Conservation (phyloP, 2,113 vertebrate genomes). For the Oxygymnocypris stewartii region DNA sequence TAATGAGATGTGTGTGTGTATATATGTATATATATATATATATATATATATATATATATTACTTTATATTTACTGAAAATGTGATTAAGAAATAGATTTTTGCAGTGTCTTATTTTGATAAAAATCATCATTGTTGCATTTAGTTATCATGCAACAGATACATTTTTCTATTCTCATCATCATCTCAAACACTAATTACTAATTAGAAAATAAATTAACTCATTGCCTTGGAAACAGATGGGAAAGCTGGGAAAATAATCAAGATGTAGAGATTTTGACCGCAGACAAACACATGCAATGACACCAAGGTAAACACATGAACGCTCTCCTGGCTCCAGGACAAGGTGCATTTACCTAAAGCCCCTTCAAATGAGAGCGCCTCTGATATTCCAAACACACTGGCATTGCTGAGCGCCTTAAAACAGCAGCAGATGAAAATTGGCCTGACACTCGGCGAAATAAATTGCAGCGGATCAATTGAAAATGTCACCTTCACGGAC, state of each 20-base stretch:
- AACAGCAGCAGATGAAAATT: slow-evolving; percentile 41
- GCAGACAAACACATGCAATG: neutral
- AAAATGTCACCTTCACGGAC: slow-evolving; percentile 59
- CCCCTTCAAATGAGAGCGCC: slow-evolving; percentile 4
- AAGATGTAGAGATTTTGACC: slow-evolving; percentile 15
- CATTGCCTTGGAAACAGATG: neutral
- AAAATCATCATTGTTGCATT: neutral
- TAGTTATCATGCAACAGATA: neutral
- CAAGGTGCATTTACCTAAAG: slow-evolving; percentile 19
- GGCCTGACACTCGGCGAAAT: slow-evolving; percentile 33
- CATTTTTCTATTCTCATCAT: slow-evolving; percentile 7
- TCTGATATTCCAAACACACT: slow-evolving; percentile 27
- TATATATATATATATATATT: no score
- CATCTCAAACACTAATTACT: slow-evolving; percentile 11
- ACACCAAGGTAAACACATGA: slow-evolving; percentile 21
- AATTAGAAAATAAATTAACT: slow-evolving; percentile 26
- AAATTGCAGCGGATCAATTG: slow-evolving; percentile 60
- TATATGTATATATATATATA: no score
- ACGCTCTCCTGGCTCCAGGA: slow-evolving; percentile 12
- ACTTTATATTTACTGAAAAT: neutral
- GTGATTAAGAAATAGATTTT: neutral
- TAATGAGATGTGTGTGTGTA: no score
- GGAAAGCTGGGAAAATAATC: slow-evolving; percentile 22
- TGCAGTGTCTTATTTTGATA: neutral
- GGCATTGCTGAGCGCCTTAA: slow-evolving; percentile 12